A percentile compares a stretch with the other conserved stretches of the same genome.
Conservation (phyloP, 1,140 invertebrate genomes). For the Orussus abietinus region DNA sequence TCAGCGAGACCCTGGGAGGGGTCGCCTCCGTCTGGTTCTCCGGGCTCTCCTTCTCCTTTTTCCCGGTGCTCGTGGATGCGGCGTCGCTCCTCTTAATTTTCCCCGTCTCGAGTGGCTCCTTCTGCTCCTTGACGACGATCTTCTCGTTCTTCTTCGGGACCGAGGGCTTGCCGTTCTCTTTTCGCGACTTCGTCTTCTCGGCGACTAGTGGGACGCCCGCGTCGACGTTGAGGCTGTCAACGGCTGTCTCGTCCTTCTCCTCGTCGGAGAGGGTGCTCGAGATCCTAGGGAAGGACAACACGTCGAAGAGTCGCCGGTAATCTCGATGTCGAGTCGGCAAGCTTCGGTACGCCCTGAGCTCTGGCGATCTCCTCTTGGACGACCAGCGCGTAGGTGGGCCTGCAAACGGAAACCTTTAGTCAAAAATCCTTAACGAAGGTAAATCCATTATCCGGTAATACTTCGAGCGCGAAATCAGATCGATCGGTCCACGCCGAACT, state of each 20-base stretch:
- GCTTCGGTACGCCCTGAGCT: constrained; percentile 58
- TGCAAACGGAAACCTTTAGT: constrained; percentile 20
- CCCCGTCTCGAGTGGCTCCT: constrained; percentile 20
- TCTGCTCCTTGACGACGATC: too few species aligned
- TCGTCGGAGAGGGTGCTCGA: constrained; percentile 12
- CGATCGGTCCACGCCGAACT: too few species aligned
- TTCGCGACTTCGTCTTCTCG: constrained; percentile 1
- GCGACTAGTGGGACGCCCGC: not conserved
- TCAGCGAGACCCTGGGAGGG: constrained; percentile 24
- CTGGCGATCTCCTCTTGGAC: constrained; percentile 52
- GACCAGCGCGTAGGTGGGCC: constrained; percentile 58
- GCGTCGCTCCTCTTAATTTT: constrained; percentile 17
- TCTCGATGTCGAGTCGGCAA: constrained; percentile 50
- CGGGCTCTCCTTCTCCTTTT: constrained; percentile 13
- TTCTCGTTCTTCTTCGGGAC: too few species aligned
- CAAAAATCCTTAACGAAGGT: too few species aligned
- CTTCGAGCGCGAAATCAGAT: too few species aligned
- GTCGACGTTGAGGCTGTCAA: constrained; percentile 22
- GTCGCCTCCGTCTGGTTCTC: constrained; percentile 10
- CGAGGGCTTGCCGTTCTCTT: constrained; percentile 13
- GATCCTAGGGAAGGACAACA: constrained; percentile 2
- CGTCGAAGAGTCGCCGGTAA: constrained; percentile 16
- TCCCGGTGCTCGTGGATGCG: constrained; percentile 14
- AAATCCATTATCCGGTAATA: too few species aligned
- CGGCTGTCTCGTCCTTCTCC: constrained; percentile 17